Evolutionary conservation across 2,888 invertebrate genomes (phyloP).

Genomic region (Siphlonurus alternatus): DNA sequence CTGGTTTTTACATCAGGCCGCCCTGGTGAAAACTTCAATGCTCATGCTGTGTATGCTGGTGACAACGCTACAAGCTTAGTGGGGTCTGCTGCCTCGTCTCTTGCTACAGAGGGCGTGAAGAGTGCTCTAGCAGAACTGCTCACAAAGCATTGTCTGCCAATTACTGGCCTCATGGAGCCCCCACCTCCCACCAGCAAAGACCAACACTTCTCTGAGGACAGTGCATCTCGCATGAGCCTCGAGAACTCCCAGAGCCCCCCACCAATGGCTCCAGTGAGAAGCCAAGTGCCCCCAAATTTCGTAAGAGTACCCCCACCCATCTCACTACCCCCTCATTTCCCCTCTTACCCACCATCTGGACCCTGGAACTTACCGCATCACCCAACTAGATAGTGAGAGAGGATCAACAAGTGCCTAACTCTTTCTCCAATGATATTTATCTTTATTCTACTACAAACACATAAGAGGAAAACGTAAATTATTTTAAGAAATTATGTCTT

Average conservation of each 20-base stretch:
- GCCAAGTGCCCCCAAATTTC: not conserved
- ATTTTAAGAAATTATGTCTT: not conserved
- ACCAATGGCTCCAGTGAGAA: not conserved
- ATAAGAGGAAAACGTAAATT: not conserved
- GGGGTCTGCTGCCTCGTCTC: constrained; percentile 22
- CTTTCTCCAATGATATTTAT: not conserved
- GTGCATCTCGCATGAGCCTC: not conserved
- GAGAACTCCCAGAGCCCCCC: not conserved
- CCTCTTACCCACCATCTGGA: not conserved
- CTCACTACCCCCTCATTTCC: not conserved
- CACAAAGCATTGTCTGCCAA: constrained; percentile 29
- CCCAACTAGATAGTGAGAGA: not conserved
- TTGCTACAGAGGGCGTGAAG: constrained; percentile 31
- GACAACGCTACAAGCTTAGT: constrained; percentile 25
- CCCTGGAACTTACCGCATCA: not conserved
- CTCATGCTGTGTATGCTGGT: constrained; percentile 29
- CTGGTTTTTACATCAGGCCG: no score
- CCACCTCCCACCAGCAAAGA: not conserved
- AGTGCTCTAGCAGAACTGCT: constrained; percentile 32
- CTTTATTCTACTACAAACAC: not conserved
- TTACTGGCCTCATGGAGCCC: constrained; percentile 15
- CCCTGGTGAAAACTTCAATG: constrained; percentile 21
- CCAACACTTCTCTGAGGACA: not conserved
- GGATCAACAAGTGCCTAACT: not conserved
- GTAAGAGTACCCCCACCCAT: not conserved